These are phyloP conservation scores for Silurus lanzhouensis DNA, from an alignment of 2,797 vertebrate genomes.

Conservation along the genomic window DNA sequence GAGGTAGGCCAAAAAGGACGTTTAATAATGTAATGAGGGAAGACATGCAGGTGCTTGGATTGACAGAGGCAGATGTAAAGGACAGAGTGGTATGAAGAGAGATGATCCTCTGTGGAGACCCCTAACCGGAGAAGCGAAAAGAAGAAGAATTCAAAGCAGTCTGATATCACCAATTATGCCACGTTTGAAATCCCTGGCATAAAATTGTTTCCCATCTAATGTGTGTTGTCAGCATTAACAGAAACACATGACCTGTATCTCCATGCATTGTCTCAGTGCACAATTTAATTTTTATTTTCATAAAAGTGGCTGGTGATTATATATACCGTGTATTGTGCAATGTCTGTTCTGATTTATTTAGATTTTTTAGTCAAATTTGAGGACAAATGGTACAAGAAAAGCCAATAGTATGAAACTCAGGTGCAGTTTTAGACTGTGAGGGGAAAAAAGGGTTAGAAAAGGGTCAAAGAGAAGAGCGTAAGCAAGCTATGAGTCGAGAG, in stretches of 20 bases:
- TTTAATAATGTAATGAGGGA: no score
- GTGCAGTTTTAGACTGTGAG: not conserved
- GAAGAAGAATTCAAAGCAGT: not conserved
- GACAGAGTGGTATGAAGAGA: no score
- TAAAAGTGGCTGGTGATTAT: not conserved
- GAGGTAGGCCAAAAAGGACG: no score
- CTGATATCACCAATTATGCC: not conserved
- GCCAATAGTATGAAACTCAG: not conserved
- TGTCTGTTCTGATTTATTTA: not conserved
- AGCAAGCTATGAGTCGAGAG: not conserved
- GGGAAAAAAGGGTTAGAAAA: not conserved
- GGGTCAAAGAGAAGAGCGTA: not conserved
- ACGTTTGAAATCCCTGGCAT: not conserved
- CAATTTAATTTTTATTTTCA: not conserved
- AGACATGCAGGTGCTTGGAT: no score
- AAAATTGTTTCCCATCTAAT: not conserved
- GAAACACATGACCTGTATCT: not conserved
- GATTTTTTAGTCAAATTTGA: not conserved
- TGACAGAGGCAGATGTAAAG: no score
- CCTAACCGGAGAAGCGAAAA: no score
- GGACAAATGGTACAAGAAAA: conserved; percentile 9
- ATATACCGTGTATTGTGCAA: not conserved
- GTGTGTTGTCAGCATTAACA: not conserved
- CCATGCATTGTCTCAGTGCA: not conserved
- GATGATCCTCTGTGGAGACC: no score